phyloP scores from a whole-genome alignment of 2,888 invertebrate genomes.

The Marasmarcha lunaedactyla region DNA sequence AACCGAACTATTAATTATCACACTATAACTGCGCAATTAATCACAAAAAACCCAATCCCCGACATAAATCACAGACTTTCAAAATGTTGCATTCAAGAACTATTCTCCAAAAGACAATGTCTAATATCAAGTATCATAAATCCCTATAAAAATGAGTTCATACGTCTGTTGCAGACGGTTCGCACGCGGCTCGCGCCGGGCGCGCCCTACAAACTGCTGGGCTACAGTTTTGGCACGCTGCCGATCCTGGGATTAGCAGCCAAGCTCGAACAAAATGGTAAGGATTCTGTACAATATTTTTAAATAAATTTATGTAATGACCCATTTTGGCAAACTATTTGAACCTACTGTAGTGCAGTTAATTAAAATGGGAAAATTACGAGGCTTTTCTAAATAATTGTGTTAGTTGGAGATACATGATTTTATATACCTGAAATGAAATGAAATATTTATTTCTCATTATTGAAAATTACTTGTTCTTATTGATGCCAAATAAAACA shows the following conservation, averaged over 20 bases:
- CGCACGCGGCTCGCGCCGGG: conserved; percentile 67
- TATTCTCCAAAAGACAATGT: not conserved
- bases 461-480: too few species aligned
- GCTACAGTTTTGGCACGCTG: conserved; percentile 8
- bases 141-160: not conserved
- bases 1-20: too few species aligned
- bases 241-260: conserved; percentile 4
- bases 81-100: not conserved
- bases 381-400: not conserved
- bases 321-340: too few species aligned
- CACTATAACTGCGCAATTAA: too few species aligned
- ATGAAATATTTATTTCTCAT: too few species aligned
- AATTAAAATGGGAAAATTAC: not conserved
- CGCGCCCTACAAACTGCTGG: conserved; percentile 69
- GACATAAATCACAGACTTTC: not conserved
- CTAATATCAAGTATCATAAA: not conserved
- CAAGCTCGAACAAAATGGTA: conserved; percentile 76
- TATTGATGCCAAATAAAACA: too few species aligned
- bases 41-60: too few species aligned
- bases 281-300: conserved; percentile 13
- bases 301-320: too few species aligned
- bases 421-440: too few species aligned
- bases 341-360: too few species aligned
- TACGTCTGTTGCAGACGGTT: conserved; percentile 63
- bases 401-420: too few species aligned